Conservation (phyloP, 35 echinoderm and acorn worm genomes). For the Diadema setosum region DNA sequence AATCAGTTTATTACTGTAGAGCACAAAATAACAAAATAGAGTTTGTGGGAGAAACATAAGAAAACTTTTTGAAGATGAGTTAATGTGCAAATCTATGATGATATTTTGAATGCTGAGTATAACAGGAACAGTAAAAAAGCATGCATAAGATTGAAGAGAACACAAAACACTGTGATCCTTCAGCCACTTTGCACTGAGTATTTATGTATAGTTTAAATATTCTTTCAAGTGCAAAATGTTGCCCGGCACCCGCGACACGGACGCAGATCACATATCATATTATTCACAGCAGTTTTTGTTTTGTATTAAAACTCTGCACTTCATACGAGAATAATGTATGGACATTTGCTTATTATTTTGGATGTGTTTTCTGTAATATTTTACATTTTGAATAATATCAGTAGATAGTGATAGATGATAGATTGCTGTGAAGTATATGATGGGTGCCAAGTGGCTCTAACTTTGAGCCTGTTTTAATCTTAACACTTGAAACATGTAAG, state of each 20-base stretch:
- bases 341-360: not conserved
- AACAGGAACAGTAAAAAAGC: not conserved
- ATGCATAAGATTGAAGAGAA: not conserved
- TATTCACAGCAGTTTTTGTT: not conserved
- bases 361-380: not conserved
- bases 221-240: constrained; percentile 11
- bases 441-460: not conserved
- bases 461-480: not conserved
- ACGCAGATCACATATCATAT: not conserved
- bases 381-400: not conserved
- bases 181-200: no score
- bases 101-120: not conserved
- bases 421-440: constrained; percentile 5
- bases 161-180: not conserved
- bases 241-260: not conserved
- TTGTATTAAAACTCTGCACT: no score
- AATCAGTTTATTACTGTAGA: no score
- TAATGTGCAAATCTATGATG: no score
- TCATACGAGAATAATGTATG: not conserved
- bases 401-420: not conserved
- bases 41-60: not conserved
- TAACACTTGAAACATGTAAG: not conserved
- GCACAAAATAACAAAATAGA: no score
- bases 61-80: no score
- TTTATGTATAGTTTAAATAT: not conserved